Evolutionary conservation across 2,797 vertebrate species (phyloP).

Genomic region (Hydrocynus forskahlii): DNA sequence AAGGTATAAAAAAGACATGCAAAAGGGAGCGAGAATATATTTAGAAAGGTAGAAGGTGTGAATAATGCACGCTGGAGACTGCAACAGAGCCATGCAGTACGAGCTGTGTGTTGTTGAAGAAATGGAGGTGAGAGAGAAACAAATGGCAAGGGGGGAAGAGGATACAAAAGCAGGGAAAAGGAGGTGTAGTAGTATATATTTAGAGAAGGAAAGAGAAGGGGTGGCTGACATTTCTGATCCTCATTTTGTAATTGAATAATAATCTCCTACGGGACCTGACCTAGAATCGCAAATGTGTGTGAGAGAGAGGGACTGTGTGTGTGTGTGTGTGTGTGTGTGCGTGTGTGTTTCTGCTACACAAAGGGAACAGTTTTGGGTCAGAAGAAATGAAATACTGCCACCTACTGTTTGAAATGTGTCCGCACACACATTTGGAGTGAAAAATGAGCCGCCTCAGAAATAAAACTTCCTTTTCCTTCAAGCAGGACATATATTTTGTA

Average conservation of each 20-base stretch:
- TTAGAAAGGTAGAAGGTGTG: conserved; percentile 30
- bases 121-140: conserved; percentile 56
- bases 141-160: conserved; percentile 30
- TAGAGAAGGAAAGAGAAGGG: conserved; percentile 59
- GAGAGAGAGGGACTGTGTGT: conserved; percentile 28
- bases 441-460: conserved; percentile 31
- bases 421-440: conserved; percentile 31
- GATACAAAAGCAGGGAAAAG: conserved; percentile 63
- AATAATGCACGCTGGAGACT: conserved; percentile 39
- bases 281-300: conserved; percentile 58
- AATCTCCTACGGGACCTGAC: conserved; percentile 72
- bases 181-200: conserved; percentile 45
- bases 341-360: conserved; percentile 34
- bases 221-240: conserved; percentile 73
- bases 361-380: conserved; percentile 34
- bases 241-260: conserved; percentile 76
- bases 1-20: conserved; percentile 6
- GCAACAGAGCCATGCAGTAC: neutral
- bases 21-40: conserved; percentile 7
- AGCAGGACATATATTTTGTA: conserved; percentile 38
- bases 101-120: conserved; percentile 34
- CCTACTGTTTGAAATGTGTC: conserved; percentile 59
- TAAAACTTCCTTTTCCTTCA: conserved; percentile 24
- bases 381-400: conserved; percentile 67
- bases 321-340: conserved; percentile 48